Evolutionary conservation across 2,888 invertebrate genomes (phyloP), one percentile per base, ranked within the genome.

Genomic region (Amphipoea oculea): DNA sequence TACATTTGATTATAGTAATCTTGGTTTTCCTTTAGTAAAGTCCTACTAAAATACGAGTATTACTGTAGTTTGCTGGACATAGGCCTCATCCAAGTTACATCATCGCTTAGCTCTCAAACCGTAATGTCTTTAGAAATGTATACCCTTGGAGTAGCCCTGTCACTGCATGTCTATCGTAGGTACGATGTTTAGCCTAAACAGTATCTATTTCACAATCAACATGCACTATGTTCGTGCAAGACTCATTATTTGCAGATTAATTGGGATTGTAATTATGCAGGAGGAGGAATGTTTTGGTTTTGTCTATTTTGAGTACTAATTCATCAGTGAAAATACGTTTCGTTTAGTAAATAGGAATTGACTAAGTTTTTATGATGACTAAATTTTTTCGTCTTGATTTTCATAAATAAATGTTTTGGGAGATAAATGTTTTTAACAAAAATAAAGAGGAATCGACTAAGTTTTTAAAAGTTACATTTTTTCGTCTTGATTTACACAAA

Each of bases 141-240:
- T 82, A 80, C 23, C 45, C 45, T 62, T 76, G 45, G 12, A 48
- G 4, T 51, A 68, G 11, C 75, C 17, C 42, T 45, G 36, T 60
- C 67, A 42, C 62, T 80, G 82, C 54, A 68, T 68, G 40, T 54
- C 60, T 60, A 17, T 7, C 40, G 36, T 67, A 54, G 42, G 40
- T 42, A 83, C 20, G 45, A 42, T 42, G 36, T 0, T 51, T 48
- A 62, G 70, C 62, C 67, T 78, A 72, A 81, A 72, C 83, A 42
- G 66, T 82, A 83, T 82, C 78, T 14, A 72, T 82, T 57, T 45
- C 78, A 72, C 29, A 82, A 57, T 78, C 62, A 57, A 83, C n/a
- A 12, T 42, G 36, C 45, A 54, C 42, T 45, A 42, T 42, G 40
- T 42, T 83, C 63, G 12, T 42, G 0, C 4, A 70, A 76, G 42